Evolutionary conservation across 1,140 invertebrate species (phyloP), one percentile per base, ranked within the genome.

Genomic region (Atta cephalotes): DNA sequence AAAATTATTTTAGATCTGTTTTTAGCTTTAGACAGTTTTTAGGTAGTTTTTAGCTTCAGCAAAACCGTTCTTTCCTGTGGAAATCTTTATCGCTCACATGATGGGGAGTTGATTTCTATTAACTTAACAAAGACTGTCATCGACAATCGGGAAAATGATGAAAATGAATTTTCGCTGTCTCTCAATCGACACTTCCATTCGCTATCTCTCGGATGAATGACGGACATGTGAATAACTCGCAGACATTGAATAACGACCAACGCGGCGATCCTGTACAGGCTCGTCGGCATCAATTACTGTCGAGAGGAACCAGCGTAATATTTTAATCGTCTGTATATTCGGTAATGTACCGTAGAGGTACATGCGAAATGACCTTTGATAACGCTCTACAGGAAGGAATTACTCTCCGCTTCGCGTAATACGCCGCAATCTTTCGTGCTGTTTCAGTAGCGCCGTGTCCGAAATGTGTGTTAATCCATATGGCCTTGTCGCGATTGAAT

Each of bases 231-330:
- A 88, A 88, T 88, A 88, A 74, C 78, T 18, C 18, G 71, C 45
- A 51, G 68, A 84, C 77, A 76, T 87, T 87, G 78, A 88, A 87
- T 88, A 88, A 88, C 63, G 78, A 88, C 62, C 85, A 12, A 14
- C 49, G 31, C 49, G 68, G 14, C 12, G 68, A 21, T 87, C 66
- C 28, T 72, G 87, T 76, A 53, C 76, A 74, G 51, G 45, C 39
- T 53, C 18, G 63, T 21, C 39, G 51, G 49, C 78, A 66, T 88
- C 78, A 88, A 85, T 88, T 82, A 84, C 56, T 31, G 21, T 58
- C 14, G 58, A 12, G 12, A 12, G 77, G 56, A 87, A 88, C 31
- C 28, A 63, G 53, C 62, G 49, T 87, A 62, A 86, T 72, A 79
- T 72, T 86, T 87, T 86, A 86, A 86, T 79, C 72, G 65, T 49